Base-by-base conservation (phyloP, 2,888 invertebrate species). In the Patella caerulea region DNA sequence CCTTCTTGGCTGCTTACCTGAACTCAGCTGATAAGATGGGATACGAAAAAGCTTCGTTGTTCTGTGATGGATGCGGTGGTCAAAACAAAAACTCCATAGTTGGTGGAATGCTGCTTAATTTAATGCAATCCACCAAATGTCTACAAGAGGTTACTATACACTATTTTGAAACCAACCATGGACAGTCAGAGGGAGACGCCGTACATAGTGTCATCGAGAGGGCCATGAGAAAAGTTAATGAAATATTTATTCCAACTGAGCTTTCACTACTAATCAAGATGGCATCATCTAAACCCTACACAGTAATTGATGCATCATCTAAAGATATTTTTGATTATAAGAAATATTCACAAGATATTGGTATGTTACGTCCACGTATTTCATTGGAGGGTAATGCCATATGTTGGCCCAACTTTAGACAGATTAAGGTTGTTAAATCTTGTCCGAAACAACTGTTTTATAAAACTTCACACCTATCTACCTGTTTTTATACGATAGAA, bases 91-190 rank as follows among this genome's bases (percentile, higher is more conserved):
- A 52, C 45, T 69, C 75, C 54, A 73, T 73, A 19, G 73, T 56
- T 34, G 34, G 56, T 29, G 12, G 19, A 55, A 74, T 74, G 34
- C 29, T 56, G 29, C 15, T 14, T 19, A 24, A 74, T 56, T 74
- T 74, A 11, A 7, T 74, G 17, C 54, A 74, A 56, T 55, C 24
- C 12, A 55, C 59, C 54, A 52, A 24, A n/a, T 24, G 17, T 56
- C 15, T 74, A 14, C 55, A 74, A 74, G 15, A 14, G n/a, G n/a
- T 74, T 56, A 55, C 52, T 4, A 45, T 45, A n/a, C 4, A 72
- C 56, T 74, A 15, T 56, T 74, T 74, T 29, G 59, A 74, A 74
- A 74, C 74, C 3, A 74, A 74, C 56, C 74, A 74, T 56, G 74
- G 56, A 11, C 74, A 74, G 56, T 56, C 19, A 29, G 55, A 55